Base-by-base conservation (phyloP, 2,888 invertebrate genomes). In the Pegoplata infirma region DNA sequence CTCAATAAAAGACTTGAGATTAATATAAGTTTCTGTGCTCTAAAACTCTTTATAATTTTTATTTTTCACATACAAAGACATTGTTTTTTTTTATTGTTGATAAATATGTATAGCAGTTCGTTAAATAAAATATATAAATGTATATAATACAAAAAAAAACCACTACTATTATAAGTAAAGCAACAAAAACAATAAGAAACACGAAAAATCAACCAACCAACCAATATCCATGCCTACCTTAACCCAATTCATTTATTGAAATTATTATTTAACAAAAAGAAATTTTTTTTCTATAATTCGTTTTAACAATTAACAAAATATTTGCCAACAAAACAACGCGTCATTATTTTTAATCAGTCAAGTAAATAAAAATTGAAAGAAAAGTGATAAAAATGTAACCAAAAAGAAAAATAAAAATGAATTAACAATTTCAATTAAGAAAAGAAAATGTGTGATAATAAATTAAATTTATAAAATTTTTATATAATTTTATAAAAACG, bases 261-360 rank as follows among this genome's bases (percentile, higher is more conserved):
- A 77, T 82, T 84, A 85, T 87, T 85, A 84, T 86, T 86, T 86
- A 85, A 86, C 84, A 84, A 86, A 86, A 85, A 49, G 83, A 85
- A 85, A 84, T 82, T 66, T 46, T 64, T 49, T 51, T 51, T 25
- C 21, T 36, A 25, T 40, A 28, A 47, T 47, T 49, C 17, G 19
- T 32, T 63, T 63, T 32, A 28, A 63, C 19, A 61, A 61, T 61
- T 47, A 8, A n/a, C n/a, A n/a, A n/a, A 8, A 47, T 17, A 23
- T 23, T 21, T 56, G 47, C 56, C 46, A 59, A 59, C 59, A 25
- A 59, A 46, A 59, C 46, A 59, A 49, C 21, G 19, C 32, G 63
- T 63, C 47, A 51, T 63, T 51, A 17, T 7, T 51, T 46, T 49
- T 19, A 14, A 46, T 40, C 40, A 59, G 44, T 59, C 23, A 17